A percentile compares a stretch with the other conserved stretches of the same genome.
phyloP scores from a whole-genome alignment of 2,797 vertebrate species.

The Poliocrania exsul region DNA sequence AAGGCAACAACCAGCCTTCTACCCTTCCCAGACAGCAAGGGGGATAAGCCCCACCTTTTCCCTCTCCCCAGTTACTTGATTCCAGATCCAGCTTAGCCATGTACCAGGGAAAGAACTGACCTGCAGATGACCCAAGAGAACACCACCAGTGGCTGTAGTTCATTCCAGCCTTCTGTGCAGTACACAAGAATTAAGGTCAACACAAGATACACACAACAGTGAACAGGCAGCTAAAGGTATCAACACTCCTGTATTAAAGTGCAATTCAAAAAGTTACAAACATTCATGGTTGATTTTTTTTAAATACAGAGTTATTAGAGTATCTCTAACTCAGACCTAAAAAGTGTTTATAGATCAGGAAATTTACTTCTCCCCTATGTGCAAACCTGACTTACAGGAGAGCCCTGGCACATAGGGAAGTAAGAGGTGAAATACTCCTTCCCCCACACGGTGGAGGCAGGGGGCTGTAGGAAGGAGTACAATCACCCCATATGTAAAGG shows the following conservation, averaged over 20 bases:
- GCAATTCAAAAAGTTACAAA: slow-evolving; percentile 69
- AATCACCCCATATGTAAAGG: background rate
- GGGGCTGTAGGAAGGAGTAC: background rate
- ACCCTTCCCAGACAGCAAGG: background rate
- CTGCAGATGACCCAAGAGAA: fast-evolving
- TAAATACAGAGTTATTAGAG: slow-evolving; percentile 17
- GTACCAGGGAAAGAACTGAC: background rate
- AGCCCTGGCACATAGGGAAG: background rate
- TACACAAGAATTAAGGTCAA: background rate
- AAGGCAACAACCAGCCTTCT: background rate
- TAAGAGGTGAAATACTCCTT: background rate
- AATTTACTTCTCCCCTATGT: background rate
- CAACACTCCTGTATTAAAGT: slow-evolving; percentile 75
- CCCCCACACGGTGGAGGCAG: background rate
- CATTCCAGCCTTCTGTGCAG: background rate
- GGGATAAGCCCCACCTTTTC: background rate
- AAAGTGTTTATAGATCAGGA: background rate
- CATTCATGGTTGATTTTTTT: slow-evolving; percentile 12
- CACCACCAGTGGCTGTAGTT: background rate
- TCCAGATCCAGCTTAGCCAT: background rate
- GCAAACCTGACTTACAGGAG: background rate
- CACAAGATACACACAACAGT: background rate
- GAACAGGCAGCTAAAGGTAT: slow-evolving; percentile 39
- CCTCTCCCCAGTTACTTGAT: background rate
- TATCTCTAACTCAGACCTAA: slow-evolving; percentile 2